phyloP scores from a whole-genome alignment of 2,113 vertebrate genomes.

The Pomatorhinus ruficollis region DNA sequence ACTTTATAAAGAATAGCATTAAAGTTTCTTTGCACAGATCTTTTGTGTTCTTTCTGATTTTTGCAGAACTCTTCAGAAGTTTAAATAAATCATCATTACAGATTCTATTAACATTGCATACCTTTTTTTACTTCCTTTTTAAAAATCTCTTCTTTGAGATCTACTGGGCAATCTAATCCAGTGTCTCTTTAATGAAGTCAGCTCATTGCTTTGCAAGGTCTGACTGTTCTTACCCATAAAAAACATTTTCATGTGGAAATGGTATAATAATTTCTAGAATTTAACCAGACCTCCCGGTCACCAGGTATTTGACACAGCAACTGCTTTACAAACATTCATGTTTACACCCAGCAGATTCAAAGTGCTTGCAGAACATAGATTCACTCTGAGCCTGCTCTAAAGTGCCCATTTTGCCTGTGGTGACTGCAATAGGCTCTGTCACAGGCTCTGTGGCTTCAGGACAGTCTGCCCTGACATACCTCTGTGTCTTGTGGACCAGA shows the following conservation, averaged over 20 bases:
- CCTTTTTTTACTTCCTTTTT: neutral
- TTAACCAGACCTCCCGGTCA: neutral
- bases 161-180: neutral
- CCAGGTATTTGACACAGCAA: neutral
- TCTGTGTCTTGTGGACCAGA: neutral
- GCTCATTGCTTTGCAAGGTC: neutral
- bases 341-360: neutral
- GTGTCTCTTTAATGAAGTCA: neutral
- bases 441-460: neutral
- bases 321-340: neutral
- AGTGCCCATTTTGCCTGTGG: neutral
- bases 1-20: neutral
- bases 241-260: neutral
- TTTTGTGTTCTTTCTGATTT: neutral
- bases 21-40: neutral
- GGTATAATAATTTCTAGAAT: neutral
- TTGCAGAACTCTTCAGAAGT: neutral
- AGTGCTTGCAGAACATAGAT: neutral
- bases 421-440: neutral
- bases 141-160: neutral
- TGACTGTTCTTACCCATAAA: neutral
- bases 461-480: fast-evolving
- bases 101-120: neutral
- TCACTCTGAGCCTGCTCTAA: neutral
- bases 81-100: neutral